Evolutionary conservation across 2,888 invertebrate genomes (phyloP).

Genomic region (Drosophila infuscata): DNA sequence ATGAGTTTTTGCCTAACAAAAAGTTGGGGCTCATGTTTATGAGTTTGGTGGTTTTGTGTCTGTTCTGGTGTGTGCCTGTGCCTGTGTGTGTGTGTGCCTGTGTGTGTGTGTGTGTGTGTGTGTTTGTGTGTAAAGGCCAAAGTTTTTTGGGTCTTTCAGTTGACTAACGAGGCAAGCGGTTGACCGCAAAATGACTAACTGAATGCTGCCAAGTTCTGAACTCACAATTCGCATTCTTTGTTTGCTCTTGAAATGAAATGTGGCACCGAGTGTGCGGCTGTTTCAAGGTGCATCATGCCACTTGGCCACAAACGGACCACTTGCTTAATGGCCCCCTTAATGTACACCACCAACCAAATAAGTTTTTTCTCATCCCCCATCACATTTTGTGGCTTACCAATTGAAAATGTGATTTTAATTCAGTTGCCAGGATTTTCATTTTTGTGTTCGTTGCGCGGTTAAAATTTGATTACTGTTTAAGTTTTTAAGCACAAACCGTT

Average conservation of each 20-base stretch:
- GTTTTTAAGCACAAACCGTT: background rate
- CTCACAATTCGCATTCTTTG: constrained; percentile 17
- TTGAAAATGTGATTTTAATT: constrained; percentile 9
- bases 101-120: background rate
- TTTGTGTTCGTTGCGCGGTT: background rate
- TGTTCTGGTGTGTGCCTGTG: background rate
- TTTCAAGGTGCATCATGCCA: constrained; percentile 24
- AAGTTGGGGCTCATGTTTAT: constrained; percentile 23
- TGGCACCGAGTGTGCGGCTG: constrained; percentile 13
- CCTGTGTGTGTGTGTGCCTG: background rate
- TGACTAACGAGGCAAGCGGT: constrained; percentile 54
- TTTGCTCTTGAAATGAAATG: constrained; percentile 27
- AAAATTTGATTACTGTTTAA: constrained; percentile 21
- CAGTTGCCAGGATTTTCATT: background rate
- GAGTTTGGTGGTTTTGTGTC: constrained; percentile 8
- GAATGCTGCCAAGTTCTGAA: constrained; percentile 29
- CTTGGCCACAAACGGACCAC: constrained; percentile 5
- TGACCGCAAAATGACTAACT: constrained; percentile 60
- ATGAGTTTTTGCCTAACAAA: constrained; percentile 8
- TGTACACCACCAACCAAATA: background rate
- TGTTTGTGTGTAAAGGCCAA: constrained; percentile 5
- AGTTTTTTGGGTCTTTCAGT: constrained; percentile 40
- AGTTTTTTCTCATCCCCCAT: background rate
- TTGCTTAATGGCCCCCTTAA: constrained; percentile 24
- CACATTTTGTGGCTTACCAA: background rate